phyloP scores from a whole-genome alignment of 2,888 invertebrate genomes.

The Quadriops clusia region DNA sequence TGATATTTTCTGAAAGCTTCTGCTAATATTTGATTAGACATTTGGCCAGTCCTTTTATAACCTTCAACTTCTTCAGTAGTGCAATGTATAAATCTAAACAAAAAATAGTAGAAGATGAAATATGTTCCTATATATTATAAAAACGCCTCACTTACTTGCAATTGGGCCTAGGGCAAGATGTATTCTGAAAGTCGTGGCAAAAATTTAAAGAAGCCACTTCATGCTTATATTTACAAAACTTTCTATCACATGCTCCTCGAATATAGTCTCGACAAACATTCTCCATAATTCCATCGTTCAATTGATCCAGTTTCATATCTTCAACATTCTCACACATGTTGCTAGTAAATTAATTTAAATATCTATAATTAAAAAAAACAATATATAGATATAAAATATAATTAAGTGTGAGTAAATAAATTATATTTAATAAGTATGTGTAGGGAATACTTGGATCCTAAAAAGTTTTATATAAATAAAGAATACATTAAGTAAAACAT shows the following conservation, averaged over 20 bases:
- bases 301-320: conserved; percentile 25
- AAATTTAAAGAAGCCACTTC: conserved; percentile 37
- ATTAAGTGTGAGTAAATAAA: too few relatives aligned
- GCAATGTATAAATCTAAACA: conserved; percentile 59
- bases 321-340: conserved; percentile 32
- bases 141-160: conserved; percentile 40
- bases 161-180: conserved; percentile 56
- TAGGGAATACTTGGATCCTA: too few relatives aligned
- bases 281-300: conserved; percentile 26
- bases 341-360: not conserved
- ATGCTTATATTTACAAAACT: conserved; percentile 43
- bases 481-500: not conserved
- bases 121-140: conserved; percentile 4
- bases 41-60: conserved; percentile 58
- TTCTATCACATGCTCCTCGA: conserved; percentile 45
- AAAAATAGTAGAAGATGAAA: conserved; percentile 4
- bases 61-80: conserved; percentile 64
- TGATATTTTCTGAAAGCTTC: conserved; percentile 36
- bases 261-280: conserved; percentile 45
- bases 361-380: too few relatives aligned
- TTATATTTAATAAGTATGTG: too few relatives aligned
- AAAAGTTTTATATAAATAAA: not conserved
- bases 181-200: conserved; percentile 62
- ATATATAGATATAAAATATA: too few relatives aligned
- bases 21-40: conserved; percentile 46